Evolutionary conservation across 2,113 vertebrate genomes (phyloP), one percentile per base, ranked within the genome.

Genomic region (Phycodurus eques): DNA sequence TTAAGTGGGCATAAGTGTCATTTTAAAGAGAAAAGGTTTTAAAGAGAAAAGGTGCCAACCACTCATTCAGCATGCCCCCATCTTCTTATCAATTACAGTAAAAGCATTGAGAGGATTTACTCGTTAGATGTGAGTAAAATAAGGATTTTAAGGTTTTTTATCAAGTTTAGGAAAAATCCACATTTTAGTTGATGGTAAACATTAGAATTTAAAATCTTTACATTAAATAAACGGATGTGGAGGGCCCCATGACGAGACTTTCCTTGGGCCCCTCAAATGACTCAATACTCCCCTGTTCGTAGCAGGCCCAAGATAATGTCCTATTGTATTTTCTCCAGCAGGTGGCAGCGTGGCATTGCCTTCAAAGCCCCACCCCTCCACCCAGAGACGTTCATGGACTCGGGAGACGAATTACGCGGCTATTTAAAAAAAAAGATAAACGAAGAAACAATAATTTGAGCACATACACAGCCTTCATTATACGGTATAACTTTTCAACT

Each of bases 321-420:
- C 15, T 31, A 5, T 31, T 61, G 14, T 35, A 39, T 61, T 35
- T 17, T 1, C 22, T 67, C 75, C 89, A 87, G 72, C 72, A 85
- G 86, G 68, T 15, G 79, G 87, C 80, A 64, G 22, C 82, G 68
- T 79, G 20, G 12, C 22, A 3, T 60, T 70, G 2, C 0, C 60
- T 68, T 71, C 74, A 72, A 75, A 74, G 68, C 69, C 57, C 83
- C 76, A 69, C 85, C 87, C 76, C 39, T 77, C 19, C 20, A 3
- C 39, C 63, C 49, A 70, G 77, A 65, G 8, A 3, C 67, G 19
- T 87, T 83, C 70, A 80, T 1, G 0, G 56, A 65, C 46, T 51
- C 73, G 43, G 75, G 72, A 76, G 62, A 7, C 10, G 15, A 3
- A 57, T 2, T 3, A 57, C 17, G 11, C 15, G 14, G 1, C 1